Evolutionary conservation across 2,113 vertebrate species (phyloP), one percentile per base, ranked within the genome.

Genomic region (Cavia aperea): DNA sequence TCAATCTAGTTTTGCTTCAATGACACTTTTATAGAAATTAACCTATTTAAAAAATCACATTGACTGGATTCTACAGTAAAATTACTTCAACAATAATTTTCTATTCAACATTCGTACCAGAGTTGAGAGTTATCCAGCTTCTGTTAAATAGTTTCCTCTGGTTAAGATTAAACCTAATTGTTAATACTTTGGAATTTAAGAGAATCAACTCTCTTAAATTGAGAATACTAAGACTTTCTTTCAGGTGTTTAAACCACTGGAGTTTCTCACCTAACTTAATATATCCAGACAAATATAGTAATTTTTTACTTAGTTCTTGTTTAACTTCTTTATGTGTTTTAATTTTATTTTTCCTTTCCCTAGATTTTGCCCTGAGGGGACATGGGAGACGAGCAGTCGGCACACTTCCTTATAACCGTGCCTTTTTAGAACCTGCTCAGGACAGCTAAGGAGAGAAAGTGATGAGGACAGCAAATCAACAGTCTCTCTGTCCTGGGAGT

Each of bases 311-410:
- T 63, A 58, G 4, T 56, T 86, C 33, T 63, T 82, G 19, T 49
- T 75, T 63, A 83, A 68, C 36, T 75, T 19, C 39, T 94, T 85
- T 63, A 81, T 1, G 4, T 33, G 39, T 81, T 91, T 94, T 91
- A 26, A 87, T 95, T 93, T 93, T 11, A 86, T 79, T 91, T 91
- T 79, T 70, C 36, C 89, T 89, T 86, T 62, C 77, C 88, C 33
- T 75, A 33, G 24, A 77, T 56, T 94, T 92, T 93, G 8, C n/a
- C 83, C 78, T 85, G 24, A 58, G 49, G 29, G 36, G 26, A 77
- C 87, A 85, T 39, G 24, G 49, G 77, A 66, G 16, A 93, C 21
- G 8, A 88, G 62, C 5, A 39, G 33, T 58, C 24, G 39, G n/a
- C 46, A 90, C 31, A 58, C 54, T 94, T 82, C 62, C 31, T 9